These are phyloP conservation scores for Dynastes hyllus DNA, from an alignment of 2,888 invertebrate species.

Conservation along the genomic window DNA sequence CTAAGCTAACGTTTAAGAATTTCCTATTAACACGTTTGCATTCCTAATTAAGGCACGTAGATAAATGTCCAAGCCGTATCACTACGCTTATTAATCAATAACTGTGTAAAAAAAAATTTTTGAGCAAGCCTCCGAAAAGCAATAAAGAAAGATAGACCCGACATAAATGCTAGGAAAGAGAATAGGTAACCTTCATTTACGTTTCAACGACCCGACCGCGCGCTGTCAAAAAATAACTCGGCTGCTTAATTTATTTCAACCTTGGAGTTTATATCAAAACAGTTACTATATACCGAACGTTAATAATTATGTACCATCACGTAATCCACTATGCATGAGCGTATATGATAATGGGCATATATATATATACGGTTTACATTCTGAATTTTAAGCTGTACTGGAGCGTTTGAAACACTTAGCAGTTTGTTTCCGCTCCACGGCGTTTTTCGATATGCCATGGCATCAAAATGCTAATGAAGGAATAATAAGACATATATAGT, in stretches of 20 bases:
- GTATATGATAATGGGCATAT: slow-evolving; percentile 33
- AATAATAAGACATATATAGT: no score
- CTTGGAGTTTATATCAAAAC: slow-evolving; percentile 48
- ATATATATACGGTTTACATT: slow-evolving; percentile 18
- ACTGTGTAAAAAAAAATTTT: slow-evolving; percentile 6
- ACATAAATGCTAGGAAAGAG: slow-evolving; percentile 1
- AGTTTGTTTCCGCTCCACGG: slow-evolving; percentile 14
- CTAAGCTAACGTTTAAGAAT: slow-evolving; percentile 12
- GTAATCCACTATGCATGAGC: slow-evolving; percentile 32
- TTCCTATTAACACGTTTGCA: slow-evolving; percentile 12
- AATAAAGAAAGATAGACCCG: background rate
- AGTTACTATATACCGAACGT: slow-evolving; percentile 40
- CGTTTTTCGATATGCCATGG: background rate
- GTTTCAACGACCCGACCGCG: slow-evolving; percentile 44
- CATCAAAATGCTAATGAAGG: background rate
- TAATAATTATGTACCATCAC: slow-evolving; percentile 40
- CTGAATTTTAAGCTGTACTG: slow-evolving; percentile 4
- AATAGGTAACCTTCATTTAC: slow-evolving; percentile 29
- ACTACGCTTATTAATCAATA: background rate
- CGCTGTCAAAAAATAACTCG: slow-evolving; percentile 45
- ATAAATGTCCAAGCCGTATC: background rate
- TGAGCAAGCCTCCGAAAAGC: background rate
- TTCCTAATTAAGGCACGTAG: slow-evolving; percentile 15
- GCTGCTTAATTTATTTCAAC: slow-evolving; percentile 48
- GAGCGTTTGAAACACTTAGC: slow-evolving; percentile 1